These are phyloP conservation scores for Isaurus tuberculatus DNA, from an alignment of 92 coral and sea anemone species.

Conservation along the genomic window DNA sequence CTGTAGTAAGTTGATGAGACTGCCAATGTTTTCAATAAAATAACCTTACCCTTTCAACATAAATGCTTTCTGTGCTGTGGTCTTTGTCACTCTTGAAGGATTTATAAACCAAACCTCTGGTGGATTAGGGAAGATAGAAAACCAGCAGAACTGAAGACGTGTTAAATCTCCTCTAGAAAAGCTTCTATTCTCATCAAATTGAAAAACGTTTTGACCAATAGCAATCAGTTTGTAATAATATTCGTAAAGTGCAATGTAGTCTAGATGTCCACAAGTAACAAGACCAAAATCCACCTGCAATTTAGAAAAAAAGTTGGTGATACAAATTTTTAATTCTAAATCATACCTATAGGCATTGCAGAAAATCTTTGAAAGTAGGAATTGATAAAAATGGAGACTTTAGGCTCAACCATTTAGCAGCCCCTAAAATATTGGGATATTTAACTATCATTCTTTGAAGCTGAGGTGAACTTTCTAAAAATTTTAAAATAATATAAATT, in stretches of 20 bases:
- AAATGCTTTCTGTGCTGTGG: constrained; percentile 32
- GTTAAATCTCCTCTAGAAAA: constrained; percentile 22
- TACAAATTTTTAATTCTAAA: not conserved
- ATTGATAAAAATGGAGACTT: no score
- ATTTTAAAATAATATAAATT: no score
- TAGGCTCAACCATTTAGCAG: no score
- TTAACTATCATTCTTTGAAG: no score
- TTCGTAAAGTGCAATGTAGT: constrained; percentile 24
- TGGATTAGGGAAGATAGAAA: constrained; percentile 25
- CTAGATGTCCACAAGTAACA: constrained; percentile 28
- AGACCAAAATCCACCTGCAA: constrained; percentile 37
- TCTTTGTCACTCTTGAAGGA: constrained; percentile 38
- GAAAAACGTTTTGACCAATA: constrained; percentile 25
- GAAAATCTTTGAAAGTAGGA: no score
- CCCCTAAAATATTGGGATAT: no score
- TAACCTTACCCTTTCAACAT: constrained; percentile 14
- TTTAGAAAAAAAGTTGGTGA: not conserved
- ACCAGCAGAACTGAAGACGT: constrained; percentile 35
- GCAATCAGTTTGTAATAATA: constrained; percentile 24
- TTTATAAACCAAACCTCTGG: constrained; percentile 44
- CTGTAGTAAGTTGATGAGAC: no score
- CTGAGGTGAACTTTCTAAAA: no score
- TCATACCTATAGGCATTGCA: no score
- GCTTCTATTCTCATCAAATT: not conserved
- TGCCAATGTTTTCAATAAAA: not conserved